Conservation (phyloP, 1,140 invertebrate genomes). For the Trissolcus basalis region DNA sequence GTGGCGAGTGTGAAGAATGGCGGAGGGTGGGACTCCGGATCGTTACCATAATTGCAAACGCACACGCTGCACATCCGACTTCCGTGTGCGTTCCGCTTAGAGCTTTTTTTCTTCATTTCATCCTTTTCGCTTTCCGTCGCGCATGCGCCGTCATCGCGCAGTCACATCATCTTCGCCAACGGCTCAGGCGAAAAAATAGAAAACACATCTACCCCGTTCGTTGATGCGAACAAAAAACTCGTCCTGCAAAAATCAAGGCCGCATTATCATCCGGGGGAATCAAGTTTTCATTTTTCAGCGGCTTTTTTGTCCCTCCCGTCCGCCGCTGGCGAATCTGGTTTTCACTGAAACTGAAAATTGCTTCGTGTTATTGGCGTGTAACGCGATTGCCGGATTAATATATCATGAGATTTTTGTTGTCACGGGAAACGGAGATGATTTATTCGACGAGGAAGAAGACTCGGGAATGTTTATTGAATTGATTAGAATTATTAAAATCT, state of each 20-base stretch:
- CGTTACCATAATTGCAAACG: conserved; percentile 46
- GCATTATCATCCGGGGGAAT: too few species aligned
- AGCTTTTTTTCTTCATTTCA: conserved; percentile 21
- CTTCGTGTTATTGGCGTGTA: conserved; percentile 19
- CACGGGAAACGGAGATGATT: conserved; percentile 18
- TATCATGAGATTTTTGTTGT: conserved; percentile 11
- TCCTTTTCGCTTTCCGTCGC: neutral
- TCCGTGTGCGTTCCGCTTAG: conserved; percentile 17
- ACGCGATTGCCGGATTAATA: conserved; percentile 17
- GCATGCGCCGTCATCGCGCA: too few species aligned
- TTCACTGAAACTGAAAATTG: conserved; percentile 44
- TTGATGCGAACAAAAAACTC: too few species aligned
- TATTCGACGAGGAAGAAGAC: conserved; percentile 26
- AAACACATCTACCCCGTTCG: too few species aligned
- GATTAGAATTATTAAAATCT: conserved; percentile 43
- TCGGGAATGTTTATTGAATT: conserved; percentile 43
- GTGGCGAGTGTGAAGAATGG: neutral
- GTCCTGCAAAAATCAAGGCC: too few species aligned
- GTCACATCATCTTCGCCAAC: too few species aligned
- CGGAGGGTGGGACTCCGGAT: conserved; percentile 3
- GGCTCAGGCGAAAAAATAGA: too few species aligned
- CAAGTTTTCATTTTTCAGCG: too few species aligned
- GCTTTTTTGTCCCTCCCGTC: neutral
- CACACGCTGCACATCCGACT: conserved; percentile 14
- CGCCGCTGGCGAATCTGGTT: neutral